These are phyloP conservation scores for Drymonia ruficornis DNA, from an alignment of 2,888 invertebrate species.

Conservation along the genomic window DNA sequence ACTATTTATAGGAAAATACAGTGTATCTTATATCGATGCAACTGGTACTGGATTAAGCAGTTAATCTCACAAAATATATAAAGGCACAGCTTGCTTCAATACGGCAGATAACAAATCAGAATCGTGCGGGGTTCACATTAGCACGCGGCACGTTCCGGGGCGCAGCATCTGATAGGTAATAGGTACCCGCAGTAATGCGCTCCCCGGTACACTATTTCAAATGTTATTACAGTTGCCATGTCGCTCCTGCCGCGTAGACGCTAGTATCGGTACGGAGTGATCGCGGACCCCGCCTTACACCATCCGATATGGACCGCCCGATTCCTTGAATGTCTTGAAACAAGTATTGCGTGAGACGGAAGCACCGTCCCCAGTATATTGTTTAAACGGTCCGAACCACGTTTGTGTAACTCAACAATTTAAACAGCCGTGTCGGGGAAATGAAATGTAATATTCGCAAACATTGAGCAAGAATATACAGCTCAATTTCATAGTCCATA, in stretches of 20 bases:
- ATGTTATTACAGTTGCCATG: conserved; percentile 64
- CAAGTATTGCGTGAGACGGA: conserved; percentile 52
- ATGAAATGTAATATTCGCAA: conserved; percentile 40
- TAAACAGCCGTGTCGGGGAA: conserved; percentile 40
- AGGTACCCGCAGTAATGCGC: conserved; percentile 55
- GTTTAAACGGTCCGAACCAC: conserved; percentile 16
- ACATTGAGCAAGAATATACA: conserved; percentile 38
- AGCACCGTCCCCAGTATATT: conserved; percentile 28
- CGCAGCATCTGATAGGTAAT: conserved; percentile 73
- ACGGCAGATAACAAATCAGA: conserved; percentile 72
- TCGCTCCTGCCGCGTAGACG: conserved; percentile 56
- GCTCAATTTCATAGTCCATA: conserved; percentile 55
- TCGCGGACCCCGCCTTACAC: conserved; percentile 54
- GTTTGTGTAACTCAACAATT: conserved; percentile 21
- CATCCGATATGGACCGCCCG: conserved; percentile 43
- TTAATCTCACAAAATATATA: conserved; percentile 28
- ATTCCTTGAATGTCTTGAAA: conserved; percentile 37
- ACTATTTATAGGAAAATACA: too few species aligned
- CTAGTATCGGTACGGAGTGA: conserved; percentile 59
- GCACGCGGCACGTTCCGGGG: conserved; percentile 72
- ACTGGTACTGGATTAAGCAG: conserved; percentile 18
- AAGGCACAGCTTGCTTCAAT: conserved; percentile 31
- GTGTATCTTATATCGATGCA: background rate
- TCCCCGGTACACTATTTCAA: conserved; percentile 62
- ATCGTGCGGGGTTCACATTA: conserved; percentile 78